Percentiles rank a stretch among this genome's conserved stretches.
phyloP scores from a whole-genome alignment of 2,113 vertebrate species.

The Arvicanthis niloticus region DNA sequence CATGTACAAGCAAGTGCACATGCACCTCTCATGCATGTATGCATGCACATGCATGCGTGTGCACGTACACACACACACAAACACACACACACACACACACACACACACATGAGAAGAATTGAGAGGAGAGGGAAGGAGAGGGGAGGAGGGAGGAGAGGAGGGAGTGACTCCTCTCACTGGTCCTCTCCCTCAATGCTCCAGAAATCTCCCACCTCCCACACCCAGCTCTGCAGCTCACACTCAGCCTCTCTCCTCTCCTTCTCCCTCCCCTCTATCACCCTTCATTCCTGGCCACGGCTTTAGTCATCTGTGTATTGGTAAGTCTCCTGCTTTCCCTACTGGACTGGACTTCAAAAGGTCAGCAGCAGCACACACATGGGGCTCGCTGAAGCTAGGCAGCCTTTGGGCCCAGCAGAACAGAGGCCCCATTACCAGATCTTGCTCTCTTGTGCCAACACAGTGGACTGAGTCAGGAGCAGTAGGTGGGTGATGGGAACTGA shows the following conservation, averaged over 20 bases:
- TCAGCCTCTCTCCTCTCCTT: not conserved
- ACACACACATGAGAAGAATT: not conserved
- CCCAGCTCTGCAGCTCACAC: not conserved
- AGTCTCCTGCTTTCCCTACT: not conserved
- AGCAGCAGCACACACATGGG: fast-evolving
- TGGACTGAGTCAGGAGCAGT: not conserved
- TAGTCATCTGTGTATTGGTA: not conserved
- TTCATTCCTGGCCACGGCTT: not conserved
- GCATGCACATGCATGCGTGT: too few relatives aligned
- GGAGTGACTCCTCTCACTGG: too few relatives aligned
- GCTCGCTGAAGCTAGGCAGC: not conserved
- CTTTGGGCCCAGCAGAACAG: not conserved
- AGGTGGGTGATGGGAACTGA: not conserved
- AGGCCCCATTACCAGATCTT: fast-evolving
- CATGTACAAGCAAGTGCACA: too few relatives aligned
- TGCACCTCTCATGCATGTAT: too few relatives aligned
- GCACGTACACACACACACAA: too few relatives aligned
- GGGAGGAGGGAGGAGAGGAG: not conserved
- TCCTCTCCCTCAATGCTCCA: not conserved
- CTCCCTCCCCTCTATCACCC: too few relatives aligned
- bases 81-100: too few relatives aligned
- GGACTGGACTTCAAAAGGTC: not conserved
- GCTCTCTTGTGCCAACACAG: fast-evolving
- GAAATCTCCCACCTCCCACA: not conserved
- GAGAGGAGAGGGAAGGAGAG: fast-evolving